Evolutionary conservation across 1,140 invertebrate genomes (phyloP), one percentile per base, ranked within the genome.

Genomic region (Macrotrachela quadricornifera): DNA sequence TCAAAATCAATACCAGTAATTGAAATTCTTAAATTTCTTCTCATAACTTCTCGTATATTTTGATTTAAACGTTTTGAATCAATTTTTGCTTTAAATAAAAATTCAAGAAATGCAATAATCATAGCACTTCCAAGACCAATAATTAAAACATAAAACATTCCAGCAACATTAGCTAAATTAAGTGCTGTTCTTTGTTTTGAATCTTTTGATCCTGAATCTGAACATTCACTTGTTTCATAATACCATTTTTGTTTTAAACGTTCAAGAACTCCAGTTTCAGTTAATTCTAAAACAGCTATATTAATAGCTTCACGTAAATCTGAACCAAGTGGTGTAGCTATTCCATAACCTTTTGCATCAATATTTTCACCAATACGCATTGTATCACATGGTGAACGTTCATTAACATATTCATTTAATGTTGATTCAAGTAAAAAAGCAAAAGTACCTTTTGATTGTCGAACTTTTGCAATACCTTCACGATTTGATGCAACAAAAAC

Each of bases 141-240:
- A 62, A 95, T 87, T n/a, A 97, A 75, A 63, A 97, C 92, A 74
- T 95, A 97, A 72, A 97, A 97, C 64, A 95, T 86, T 13, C 92
- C 92, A n/a, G 91, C 90, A 4, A 97, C 86, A 74, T 96, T 95
- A 63, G 83, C 86, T 37, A 97, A 70, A 39, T 87, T 88, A 58
- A 97, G 74, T 59, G 90, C 83, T 30, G 21, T 30, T 65, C 82
- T 87, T 37, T 44, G 36, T 11, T 46, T 49, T 8, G 53, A 40
- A 50, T 54, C 53, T 46, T 54, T 37, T 11, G 84, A 85, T 54
- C 90, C 86, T 15, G 41, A 13, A 83, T 55, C 52, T 3, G 59
- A 59, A 58, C 83, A 87, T 66, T 86, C 80, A n/a, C 78, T 85
- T 0, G 83, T 85, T 63, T 86, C 84, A 68, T 91, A 88, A 87